Conservation (phyloP, 35 echinoderm and acorn worm genomes). For the Lytechinus variegatus region DNA sequence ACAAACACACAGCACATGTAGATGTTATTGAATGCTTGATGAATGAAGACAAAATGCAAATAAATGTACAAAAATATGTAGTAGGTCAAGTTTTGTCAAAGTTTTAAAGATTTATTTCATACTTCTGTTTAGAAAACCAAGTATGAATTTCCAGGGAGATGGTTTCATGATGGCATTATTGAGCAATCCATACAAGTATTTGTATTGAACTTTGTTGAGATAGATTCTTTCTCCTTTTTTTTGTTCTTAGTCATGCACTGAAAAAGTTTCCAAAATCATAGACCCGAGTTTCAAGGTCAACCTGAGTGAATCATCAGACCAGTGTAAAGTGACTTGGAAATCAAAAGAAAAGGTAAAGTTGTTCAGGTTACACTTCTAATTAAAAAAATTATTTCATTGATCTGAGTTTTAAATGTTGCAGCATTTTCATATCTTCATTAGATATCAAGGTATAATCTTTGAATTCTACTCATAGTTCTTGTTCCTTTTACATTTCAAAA, state of each 20-base stretch:
- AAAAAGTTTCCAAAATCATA: neutral
- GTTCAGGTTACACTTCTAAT: neutral
- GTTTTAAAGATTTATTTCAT: too few species aligned
- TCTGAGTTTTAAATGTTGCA: neutral
- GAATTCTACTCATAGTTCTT: too few species aligned
- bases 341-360: neutral
- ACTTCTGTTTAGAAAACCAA: too few species aligned
- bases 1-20: too few species aligned
- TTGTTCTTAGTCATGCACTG: neutral
- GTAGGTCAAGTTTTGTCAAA: too few species aligned
- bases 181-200: too few species aligned
- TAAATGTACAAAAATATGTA: too few species aligned
- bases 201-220: too few species aligned
- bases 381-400: neutral
- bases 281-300: neutral
- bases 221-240: neutral
- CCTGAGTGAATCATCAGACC: neutral
- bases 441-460: neutral
- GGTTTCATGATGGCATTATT: too few species aligned
- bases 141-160: too few species aligned
- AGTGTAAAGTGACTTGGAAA: neutral
- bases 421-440: neutral
- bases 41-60: too few species aligned
- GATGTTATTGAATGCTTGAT: too few species aligned
- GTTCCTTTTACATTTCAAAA: neutral